Evolutionary conservation across 2,113 vertebrate species (phyloP), one percentile per base, ranked within the genome.

Genomic region (Zosterops lateralis): DNA sequence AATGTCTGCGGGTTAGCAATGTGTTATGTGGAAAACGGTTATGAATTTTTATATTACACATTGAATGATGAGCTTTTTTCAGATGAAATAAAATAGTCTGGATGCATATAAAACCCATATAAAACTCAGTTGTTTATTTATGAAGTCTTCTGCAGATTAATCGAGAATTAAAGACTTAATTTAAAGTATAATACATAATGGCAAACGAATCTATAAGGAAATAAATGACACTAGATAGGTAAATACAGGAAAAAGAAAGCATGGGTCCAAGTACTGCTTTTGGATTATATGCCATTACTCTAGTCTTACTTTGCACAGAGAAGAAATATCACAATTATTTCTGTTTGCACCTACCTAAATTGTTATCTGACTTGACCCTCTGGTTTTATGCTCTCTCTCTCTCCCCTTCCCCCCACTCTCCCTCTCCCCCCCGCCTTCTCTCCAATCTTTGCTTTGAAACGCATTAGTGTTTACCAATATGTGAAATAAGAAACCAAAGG

Each of bases 21-120:
- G 50, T 91, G 70, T 84, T 93, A 73, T 38, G 60, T 53, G 72
- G 44, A 84, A 96, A 91, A 66, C 10, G 31, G 31, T 56, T 92
- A 90, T 73, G 87, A 79, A 70, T 92, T 94, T 96, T 86, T 72
- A 70, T 62, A 75, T 68, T 91, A 38, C 21, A 72, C 17, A 28
- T 79, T 81, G 72, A 94, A 88, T 72, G 18, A 90, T 75, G 40
- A 91, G 48, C 15, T 87, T 74, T 91, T 42, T 75, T 90, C 60
- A 91, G 77, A 80, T 53, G 17, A 88, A 92, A 91, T 74, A 75
- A 62, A 93, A 71, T 84, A 53, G 21, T 68, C 44, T 85, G 70
- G 70, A 58, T 91, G 53, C 16, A 57, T 64, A 47, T 50, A 65
- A 74, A 79, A 7, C 16, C 4, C 29, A 76, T 51, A 66, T 44